Conservation (phyloP, 2,888 invertebrate genomes). For the Sinotaia quadrata region DNA sequence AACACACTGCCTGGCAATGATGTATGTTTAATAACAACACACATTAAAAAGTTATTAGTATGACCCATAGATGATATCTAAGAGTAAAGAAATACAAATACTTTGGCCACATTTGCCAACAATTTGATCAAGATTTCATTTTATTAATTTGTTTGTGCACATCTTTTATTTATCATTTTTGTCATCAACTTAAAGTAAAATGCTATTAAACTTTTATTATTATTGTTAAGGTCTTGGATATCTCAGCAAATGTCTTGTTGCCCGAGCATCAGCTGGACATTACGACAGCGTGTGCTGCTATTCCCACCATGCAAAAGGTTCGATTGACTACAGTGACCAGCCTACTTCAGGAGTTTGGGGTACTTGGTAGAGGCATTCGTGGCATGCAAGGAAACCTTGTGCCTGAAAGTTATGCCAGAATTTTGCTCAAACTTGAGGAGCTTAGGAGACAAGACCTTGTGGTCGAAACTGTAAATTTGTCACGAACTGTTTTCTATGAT, state of each 20-base stretch:
- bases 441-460: background rate
- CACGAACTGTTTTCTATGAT: background rate
- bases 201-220: no score
- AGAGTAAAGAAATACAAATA: no score
- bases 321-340: constrained; percentile 4
- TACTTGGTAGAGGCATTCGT: background rate
- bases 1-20: no score
- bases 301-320: constrained; percentile 1
- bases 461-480: constrained; percentile 10
- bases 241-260: background rate
- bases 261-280: constrained; percentile 12
- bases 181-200: no score
- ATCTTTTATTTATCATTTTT: no score
- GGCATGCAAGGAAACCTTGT: background rate
- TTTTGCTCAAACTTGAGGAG: background rate
- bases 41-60: no score
- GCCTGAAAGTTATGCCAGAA: background rate
- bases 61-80: no score
- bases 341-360: constrained; percentile 8
- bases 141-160: no score
- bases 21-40: no score
- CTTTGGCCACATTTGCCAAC: no score
- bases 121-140: no score
- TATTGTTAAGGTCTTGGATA: background rate
- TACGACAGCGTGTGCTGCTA: background rate